phyloP scores from a whole-genome alignment of 2,113 vertebrate genomes.

The Jaculus jaculus region DNA sequence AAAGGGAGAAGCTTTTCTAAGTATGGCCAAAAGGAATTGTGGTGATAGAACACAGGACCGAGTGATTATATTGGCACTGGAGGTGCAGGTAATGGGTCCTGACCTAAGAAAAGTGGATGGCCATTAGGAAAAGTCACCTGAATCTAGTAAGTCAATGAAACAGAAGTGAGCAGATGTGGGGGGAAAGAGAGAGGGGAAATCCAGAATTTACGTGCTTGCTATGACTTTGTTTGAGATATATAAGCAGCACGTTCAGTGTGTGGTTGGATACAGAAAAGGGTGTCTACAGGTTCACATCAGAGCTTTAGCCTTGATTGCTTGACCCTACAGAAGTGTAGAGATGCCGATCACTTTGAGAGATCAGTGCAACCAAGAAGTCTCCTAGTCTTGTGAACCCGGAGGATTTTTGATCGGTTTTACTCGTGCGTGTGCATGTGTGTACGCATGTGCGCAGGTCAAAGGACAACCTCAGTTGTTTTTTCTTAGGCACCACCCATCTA shows the following conservation, averaged over 20 bases:
- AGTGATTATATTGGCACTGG: neutral
- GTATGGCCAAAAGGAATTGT: neutral
- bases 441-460: no score
- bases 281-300: neutral
- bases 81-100: neutral
- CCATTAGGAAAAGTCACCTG: neutral
- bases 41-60: neutral
- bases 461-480: no score
- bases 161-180: neutral
- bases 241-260: neutral
- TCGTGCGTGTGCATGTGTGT: no score
- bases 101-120: neutral
- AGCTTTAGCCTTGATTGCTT: neutral
- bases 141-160: neutral
- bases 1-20: neutral
- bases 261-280: neutral
- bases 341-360: neutral
- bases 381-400: neutral
- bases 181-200: no score
- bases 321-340: neutral
- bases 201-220: neutral
- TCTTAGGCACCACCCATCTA: no score
- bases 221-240: neutral
- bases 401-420: neutral
- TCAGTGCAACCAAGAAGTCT: no score